These are phyloP conservation scores for Aporrectodea caliginosa DNA, from an alignment of 1,140 invertebrate species.

Conservation along the genomic window DNA sequence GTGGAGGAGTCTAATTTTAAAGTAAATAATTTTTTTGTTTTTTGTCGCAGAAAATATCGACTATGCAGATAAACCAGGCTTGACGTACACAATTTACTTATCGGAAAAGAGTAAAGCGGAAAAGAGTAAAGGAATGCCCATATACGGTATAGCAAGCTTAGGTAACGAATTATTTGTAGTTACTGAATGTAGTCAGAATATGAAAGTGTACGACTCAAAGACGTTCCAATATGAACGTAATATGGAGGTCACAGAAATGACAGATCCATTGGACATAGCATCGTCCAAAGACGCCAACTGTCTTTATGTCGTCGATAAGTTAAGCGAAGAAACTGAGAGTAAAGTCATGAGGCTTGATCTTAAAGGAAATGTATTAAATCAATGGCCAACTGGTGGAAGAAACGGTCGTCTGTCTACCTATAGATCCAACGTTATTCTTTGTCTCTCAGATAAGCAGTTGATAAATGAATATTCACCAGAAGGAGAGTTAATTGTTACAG, in stretches of 20 bases:
- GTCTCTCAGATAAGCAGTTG: background rate
- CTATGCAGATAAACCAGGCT: background rate
- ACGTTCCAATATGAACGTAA: background rate
- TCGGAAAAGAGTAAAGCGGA: background rate
- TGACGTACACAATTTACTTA: background rate
- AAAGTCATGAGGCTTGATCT: background rate
- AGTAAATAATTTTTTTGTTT: no score
- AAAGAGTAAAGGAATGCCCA: no score
- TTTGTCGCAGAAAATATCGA: background rate
- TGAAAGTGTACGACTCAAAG: background rate
- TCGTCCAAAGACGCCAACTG: background rate
- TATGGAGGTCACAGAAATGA: background rate
- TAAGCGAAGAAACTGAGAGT: background rate
- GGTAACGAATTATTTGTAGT: background rate
- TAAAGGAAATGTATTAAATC: background rate
- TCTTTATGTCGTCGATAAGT: background rate
- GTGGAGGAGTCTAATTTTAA: no score
- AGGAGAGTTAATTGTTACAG: background rate
- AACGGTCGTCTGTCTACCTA: background rate
- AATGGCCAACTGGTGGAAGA: background rate
- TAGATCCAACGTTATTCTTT: background rate
- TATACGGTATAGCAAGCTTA: background rate
- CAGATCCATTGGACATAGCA: background rate
- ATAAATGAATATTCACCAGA: background rate
- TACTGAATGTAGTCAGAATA: background rate